Conservation (phyloP, 1,140 invertebrate species). For the Berghia stephanieae region DNA sequence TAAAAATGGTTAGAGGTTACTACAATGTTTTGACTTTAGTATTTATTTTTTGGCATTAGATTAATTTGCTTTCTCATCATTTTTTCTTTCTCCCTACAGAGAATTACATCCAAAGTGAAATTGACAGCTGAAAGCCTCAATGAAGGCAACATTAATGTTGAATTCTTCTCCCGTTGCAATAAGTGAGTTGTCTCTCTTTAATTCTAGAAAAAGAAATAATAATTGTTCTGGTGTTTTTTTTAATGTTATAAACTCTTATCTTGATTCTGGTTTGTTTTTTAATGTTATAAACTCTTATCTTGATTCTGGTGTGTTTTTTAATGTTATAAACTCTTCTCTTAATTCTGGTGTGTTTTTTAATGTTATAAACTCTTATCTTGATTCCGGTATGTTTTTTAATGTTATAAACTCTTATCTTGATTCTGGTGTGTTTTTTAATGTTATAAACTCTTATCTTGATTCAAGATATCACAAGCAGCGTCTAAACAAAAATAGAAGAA, state of each 20-base stretch:
- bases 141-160: constrained; percentile 83
- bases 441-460: no score
- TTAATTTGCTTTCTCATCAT: neutral
- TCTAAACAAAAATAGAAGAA: no score
- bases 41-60: neutral
- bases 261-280: neutral
- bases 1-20: neutral
- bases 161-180: constrained; percentile 88
- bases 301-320: no score
- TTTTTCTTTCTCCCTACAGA: constrained; percentile 69
- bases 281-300: no score
- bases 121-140: constrained; percentile 74
- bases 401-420: no score
- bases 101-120: constrained; percentile 91
- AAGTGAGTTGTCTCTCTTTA: constrained; percentile 66
- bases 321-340: no score
- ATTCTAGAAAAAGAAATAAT: neutral
- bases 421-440: no score
- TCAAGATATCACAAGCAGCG: no score
- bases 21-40: neutral
- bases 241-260: neutral
- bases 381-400: no score
- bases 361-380: no score
- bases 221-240: neutral
- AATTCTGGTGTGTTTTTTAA: no score